Evolutionary conservation across 2,888 invertebrate genomes (phyloP), one percentile per base, ranked within the genome.

Genomic region (Eilema caniola): DNA sequence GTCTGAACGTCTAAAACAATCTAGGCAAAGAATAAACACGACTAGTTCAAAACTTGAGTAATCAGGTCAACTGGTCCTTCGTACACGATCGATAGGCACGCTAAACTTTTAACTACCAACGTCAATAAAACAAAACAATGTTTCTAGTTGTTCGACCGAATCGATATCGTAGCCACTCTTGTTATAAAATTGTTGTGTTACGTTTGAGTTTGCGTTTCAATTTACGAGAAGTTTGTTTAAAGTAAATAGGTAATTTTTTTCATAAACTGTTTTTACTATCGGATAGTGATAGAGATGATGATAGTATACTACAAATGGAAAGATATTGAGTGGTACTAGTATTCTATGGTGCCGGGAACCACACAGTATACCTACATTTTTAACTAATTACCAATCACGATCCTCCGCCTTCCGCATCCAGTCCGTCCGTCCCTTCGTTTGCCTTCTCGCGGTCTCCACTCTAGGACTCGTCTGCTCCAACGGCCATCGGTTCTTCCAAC

Each of bases 51-150:
- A 92, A 91, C 89, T 92, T 87, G 85, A 89, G 85, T 90, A 94
- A 93, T 93, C 92, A 88, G 94, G 93, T 93, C 93, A 93, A 85
- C 89, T 86, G 87, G 89, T 89, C 89, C 82, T 83, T 85, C 84
- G 85, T 47, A 64, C 56, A 61, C 89, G 92, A 91, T 93, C 93
- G 87, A 85, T 90, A 81, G 77, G 77, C 79, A 83, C 84, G 88
- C 85, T 86, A 84, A 89, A 89, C 85, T 90, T 91, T 86, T 85
- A 88, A 89, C 89, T 83, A 86, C 87, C 82, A 76, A 72, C 86
- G 82, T 87, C 90, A 88, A 92, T 93, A 92, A 91, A 92, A 91
- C 86, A 88, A 89, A 92, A 86, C 88, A 85, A 83, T 84, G 83
- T 85, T 84, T 86, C 81, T 86, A 82, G 88, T 87, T 86, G 89